Conservation (phyloP, 2,113 vertebrate genomes). For the Aegypius monachus region DNA sequence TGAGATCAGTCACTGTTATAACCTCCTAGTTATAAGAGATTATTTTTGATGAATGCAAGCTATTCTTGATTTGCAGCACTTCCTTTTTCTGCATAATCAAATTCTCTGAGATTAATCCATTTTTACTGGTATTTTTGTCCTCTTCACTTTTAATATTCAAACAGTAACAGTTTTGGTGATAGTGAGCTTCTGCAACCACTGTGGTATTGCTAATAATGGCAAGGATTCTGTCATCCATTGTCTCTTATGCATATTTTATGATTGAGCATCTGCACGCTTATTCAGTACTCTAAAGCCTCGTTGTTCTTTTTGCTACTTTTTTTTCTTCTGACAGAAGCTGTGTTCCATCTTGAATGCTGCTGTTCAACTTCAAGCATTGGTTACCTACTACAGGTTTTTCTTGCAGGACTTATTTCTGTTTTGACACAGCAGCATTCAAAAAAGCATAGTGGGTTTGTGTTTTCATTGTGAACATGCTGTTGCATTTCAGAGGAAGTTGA, state of each 20-base stretch:
- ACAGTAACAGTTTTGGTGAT: background rate
- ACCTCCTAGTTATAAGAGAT: background rate
- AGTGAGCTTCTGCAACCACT: background rate
- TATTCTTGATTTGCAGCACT: slow-evolving; percentile 21
- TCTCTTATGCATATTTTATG: background rate
- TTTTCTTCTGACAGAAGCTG: slow-evolving; percentile 28
- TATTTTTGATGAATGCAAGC: background rate
- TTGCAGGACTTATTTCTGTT: slow-evolving; percentile 41
- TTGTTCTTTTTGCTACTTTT: background rate
- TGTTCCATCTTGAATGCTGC: slow-evolving; percentile 41
- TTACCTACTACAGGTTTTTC: background rate
- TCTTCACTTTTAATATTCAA: background rate
- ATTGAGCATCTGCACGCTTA: background rate
- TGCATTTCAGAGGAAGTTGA: background rate
- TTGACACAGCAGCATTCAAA: slow-evolving; percentile 19
- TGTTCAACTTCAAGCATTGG: slow-evolving; percentile 11
- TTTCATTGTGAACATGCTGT: slow-evolving; percentile 6
- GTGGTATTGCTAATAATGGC: background rate
- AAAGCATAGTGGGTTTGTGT: background rate
- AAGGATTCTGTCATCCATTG: slow-evolving; percentile 11
- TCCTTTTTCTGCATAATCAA: background rate
- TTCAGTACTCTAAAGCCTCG: background rate
- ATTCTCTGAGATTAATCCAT: background rate
- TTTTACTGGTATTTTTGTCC: background rate
- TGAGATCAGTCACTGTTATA: background rate